Base-by-base conservation (phyloP, 2,113 vertebrate genomes). In the Salvator merianae region DNA sequence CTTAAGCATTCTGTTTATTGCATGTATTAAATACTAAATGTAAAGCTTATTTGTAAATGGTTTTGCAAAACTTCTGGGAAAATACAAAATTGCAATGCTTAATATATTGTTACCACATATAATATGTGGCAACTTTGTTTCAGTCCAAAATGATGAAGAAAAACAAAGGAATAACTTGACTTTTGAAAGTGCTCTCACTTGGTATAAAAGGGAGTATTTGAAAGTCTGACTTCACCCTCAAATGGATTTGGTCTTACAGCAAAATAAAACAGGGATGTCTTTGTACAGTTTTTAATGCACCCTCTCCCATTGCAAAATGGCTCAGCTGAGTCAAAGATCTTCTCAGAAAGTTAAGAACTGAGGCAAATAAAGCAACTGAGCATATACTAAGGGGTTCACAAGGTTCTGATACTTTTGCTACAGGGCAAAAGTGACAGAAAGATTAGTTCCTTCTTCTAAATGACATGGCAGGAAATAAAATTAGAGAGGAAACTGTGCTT, bases 281-380 rank as follows among this genome's bases (percentile, higher is more conserved):
- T 72, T 86, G 38, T 40, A 5, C 55, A 86, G 83, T 22, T 88
- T 87, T 90, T 81, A 77, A 63, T 16, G 50, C 77, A 13, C 74
- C 53, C 65, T 82, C 32, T 74, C 83, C n/a, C 87, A 81, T 85
- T 82, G 73, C 88, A 88, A 89, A 88, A 86, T 73, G 84, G 26
- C 36, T 26, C 32, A 2, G 26, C 26, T 55, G 70, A 66, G 50
- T 75, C 38, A 50, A 88, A 28, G 26, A 76, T 1, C 80, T 79
- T 34, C 2, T 74, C 10, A 3, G 43, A 80, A 63, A 26, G 76
- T 77, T 0, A 22, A 34, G 22, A 40, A 36, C 22, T 32, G 34
- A 70, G 66, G 43, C 73, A 76, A 9, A 7, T 8, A 20, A 20
- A 63, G 18, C 12, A 78, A 71, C 18, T 38, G 26, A 38, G 47